phyloP scores from a whole-genome alignment of 2,113 vertebrate genomes.

The Catharus fuscescens region DNA sequence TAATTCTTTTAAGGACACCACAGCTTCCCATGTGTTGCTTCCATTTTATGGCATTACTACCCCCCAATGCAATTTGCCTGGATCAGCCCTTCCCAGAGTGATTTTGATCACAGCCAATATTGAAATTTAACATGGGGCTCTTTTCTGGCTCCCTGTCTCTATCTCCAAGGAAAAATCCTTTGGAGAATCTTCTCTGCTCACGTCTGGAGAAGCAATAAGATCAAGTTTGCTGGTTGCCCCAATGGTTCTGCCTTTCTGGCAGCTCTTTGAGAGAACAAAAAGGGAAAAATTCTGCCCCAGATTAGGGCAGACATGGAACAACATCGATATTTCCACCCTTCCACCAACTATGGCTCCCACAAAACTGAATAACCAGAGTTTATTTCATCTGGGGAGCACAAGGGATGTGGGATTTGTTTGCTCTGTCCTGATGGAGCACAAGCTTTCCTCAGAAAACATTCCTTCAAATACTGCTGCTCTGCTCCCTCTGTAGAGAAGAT shows the following conservation, averaged over 20 bases:
- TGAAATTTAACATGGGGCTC: neutral
- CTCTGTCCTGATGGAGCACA: neutral
- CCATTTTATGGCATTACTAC: neutral
- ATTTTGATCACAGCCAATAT: neutral
- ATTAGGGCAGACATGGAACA: neutral
- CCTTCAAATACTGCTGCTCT: neutral
- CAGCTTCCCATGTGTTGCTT: neutral
- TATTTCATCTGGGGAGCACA: neutral
- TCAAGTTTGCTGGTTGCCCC: neutral
- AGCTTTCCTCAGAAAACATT: neutral
- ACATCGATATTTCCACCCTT: neutral
- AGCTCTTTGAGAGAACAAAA: neutral
- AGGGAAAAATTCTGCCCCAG: neutral
- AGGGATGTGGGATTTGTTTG: neutral
- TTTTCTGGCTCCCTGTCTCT: neutral
- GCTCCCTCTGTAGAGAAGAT: neutral
- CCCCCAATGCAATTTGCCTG: neutral
- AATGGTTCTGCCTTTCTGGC: neutral
- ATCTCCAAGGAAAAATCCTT: neutral
- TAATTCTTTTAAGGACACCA: neutral
- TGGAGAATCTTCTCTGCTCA: neutral
- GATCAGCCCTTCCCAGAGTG: neutral
- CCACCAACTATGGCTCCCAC: neutral
- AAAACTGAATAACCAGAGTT: neutral
- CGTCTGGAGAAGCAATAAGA: neutral